These are phyloP conservation scores for Phortica magna DNA, from an alignment of 2,888 invertebrate species.

Conservation along the genomic window DNA sequence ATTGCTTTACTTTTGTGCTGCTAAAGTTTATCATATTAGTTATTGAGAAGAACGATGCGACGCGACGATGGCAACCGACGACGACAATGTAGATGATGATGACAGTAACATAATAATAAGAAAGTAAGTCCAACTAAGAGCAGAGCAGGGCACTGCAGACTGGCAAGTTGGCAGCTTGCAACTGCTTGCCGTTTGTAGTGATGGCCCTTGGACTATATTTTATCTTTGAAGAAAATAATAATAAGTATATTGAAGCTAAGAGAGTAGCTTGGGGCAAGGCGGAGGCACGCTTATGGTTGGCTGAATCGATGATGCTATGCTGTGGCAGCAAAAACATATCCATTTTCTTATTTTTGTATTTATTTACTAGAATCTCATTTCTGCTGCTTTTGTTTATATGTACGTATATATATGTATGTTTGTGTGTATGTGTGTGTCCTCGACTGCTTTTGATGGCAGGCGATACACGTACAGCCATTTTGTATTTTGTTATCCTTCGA, in stretches of 20 bases:
- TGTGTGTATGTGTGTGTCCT: slow-evolving; percentile 52
- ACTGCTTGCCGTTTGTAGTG: slow-evolving; percentile 30
- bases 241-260: slow-evolving; percentile 22
- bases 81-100: slow-evolving; percentile 16
- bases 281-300: not conserved
- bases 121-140: slow-evolving; percentile 68
- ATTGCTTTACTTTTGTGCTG: slow-evolving; percentile 52
- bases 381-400: slow-evolving; percentile 20
- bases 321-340: not conserved
- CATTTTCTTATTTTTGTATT: slow-evolving; percentile 9
- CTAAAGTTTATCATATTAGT: slow-evolving; percentile 68
- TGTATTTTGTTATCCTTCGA: slow-evolving; percentile 57
- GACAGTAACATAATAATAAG: slow-evolving; percentile 34
- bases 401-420: slow-evolving; percentile 8
- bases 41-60: slow-evolving; percentile 41
- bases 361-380: slow-evolving; percentile 31
- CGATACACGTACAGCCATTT: slow-evolving; percentile 57
- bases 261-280: not conserved
- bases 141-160: slow-evolving; percentile 35
- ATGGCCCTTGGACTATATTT: slow-evolving; percentile 5
- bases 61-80: too few relatives aligned
- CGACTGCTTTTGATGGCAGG: slow-evolving; percentile 44
- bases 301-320: not conserved
- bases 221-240: slow-evolving; percentile 42
- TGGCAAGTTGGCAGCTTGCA: slow-evolving; percentile 14